phyloP scores from a whole-genome alignment of 2,888 invertebrate species.

The Itoplectis maculator region DNA sequence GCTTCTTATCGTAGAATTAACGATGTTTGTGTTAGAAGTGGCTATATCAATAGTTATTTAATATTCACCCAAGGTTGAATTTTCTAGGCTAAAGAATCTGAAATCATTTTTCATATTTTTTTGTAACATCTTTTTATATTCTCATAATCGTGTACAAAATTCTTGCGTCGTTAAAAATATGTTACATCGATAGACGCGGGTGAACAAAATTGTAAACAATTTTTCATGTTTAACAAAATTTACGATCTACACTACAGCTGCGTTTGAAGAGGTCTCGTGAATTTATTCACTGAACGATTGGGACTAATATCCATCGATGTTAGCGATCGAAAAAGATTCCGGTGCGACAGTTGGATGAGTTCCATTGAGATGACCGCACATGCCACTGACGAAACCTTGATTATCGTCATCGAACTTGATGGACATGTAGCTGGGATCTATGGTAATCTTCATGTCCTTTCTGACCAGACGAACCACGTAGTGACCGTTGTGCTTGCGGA shows the following conservation, averaged over 20 bases:
- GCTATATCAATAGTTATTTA: too few species aligned
- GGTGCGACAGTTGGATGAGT: slow-evolving; percentile 63
- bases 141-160: too few species aligned
- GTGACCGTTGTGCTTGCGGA: slow-evolving; percentile 67
- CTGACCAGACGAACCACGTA: slow-evolving; percentile 64
- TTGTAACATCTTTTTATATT: too few species aligned
- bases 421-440: slow-evolving; percentile 68
- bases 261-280: not conserved
- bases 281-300: not conserved
- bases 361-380: slow-evolving; percentile 75
- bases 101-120: too few species aligned
- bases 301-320: not conserved
- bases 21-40: too few species aligned
- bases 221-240: not conserved
- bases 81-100: too few species aligned
- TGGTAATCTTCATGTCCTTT: slow-evolving; percentile 61
- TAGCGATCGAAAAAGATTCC: slow-evolving; percentile 53
- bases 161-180: not conserved
- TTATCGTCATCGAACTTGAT: slow-evolving; percentile 61
- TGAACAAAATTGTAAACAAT: not conserved
- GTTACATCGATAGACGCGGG: not conserved
- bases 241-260: not conserved
- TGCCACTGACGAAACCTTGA: slow-evolving; percentile 72
- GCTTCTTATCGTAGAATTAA: too few species aligned
- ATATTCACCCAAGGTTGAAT: too few species aligned